Conservation (phyloP, 2,888 invertebrate species). For the Metallyticus violacea region DNA sequence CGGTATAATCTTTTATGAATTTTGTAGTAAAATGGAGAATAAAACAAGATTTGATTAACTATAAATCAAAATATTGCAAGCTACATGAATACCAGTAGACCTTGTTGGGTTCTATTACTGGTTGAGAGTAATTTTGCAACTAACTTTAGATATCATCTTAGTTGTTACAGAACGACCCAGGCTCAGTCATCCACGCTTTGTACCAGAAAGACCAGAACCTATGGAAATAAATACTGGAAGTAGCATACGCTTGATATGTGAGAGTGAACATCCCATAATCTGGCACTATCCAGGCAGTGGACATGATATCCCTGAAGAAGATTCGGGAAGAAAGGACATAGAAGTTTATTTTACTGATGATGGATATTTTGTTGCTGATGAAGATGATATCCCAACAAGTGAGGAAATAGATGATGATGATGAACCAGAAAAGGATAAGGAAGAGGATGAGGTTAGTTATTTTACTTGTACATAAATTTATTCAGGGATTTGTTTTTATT, state of each 20-base stretch:
- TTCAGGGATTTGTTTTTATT: too few species aligned
- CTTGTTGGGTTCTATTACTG: too few species aligned
- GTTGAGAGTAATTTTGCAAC: too few species aligned
- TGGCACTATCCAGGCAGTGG: neutral
- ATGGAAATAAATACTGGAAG: neutral
- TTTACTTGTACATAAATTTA: too few species aligned
- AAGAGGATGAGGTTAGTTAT: neutral
- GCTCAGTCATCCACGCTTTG: neutral
- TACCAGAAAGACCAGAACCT: neutral
- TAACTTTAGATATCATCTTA: neutral
- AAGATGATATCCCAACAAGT: neutral
- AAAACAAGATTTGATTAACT: too few species aligned
- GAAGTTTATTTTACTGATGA: neutral
- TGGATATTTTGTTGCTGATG: neutral
- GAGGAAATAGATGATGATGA: neutral
- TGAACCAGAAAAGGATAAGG: neutral
- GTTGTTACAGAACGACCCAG: neutral
- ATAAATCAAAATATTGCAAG: too few species aligned
- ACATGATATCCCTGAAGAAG: neutral
- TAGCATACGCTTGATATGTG: neutral
- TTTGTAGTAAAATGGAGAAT: too few species aligned
- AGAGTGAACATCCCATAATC: neutral
- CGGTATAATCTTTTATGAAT: too few species aligned
- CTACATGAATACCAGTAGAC: too few species aligned
- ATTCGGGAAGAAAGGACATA: neutral